Conservation (phyloP, 2,888 invertebrate species). For the Xanthia icteritia region DNA sequence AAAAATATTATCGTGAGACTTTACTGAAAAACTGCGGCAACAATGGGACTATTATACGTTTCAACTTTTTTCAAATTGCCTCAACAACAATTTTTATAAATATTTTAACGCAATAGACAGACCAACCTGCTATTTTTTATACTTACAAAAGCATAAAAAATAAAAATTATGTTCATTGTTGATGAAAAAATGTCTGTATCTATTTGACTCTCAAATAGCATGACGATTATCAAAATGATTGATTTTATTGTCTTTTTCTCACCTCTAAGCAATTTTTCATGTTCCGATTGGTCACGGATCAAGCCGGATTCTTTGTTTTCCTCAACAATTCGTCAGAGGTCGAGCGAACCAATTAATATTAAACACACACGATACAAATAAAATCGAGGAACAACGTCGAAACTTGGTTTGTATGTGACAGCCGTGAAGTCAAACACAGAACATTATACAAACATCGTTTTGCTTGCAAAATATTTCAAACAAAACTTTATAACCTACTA, state of each 20-base stretch:
- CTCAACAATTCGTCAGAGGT: slow-evolving; percentile 39
- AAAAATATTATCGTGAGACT: slow-evolving; percentile 62
- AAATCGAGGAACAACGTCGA: slow-evolving; percentile 47
- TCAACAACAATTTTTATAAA: slow-evolving; percentile 45
- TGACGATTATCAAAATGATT: slow-evolving; percentile 30
- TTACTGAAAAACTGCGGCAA: slow-evolving; percentile 47
- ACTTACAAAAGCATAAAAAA: slow-evolving; percentile 27
- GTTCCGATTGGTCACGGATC: slow-evolving; percentile 48
- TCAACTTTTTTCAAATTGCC: slow-evolving; percentile 56
- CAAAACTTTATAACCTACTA: background rate
- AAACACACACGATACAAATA: slow-evolving; percentile 51
- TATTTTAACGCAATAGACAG: slow-evolving; percentile 41
- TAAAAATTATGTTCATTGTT: slow-evolving; percentile 37
- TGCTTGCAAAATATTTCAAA: slow-evolving; percentile 5
- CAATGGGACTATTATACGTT: slow-evolving; percentile 56
- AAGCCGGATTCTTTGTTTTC: slow-evolving; percentile 51
- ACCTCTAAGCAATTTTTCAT: slow-evolving; percentile 38
- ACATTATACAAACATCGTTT: slow-evolving; percentile 34
- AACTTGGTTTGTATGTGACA: slow-evolving; percentile 55
- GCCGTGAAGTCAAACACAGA: slow-evolving; percentile 31
- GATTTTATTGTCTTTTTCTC: slow-evolving; percentile 39
- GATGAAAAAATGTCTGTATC: slow-evolving; percentile 36
- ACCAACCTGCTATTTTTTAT: slow-evolving; percentile 32
- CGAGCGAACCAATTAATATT: slow-evolving; percentile 52
- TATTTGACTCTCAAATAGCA: slow-evolving; percentile 27